phyloP scores from a whole-genome alignment of 1,140 invertebrate genomes.

The Pseudomyrmex flavicornis region DNA sequence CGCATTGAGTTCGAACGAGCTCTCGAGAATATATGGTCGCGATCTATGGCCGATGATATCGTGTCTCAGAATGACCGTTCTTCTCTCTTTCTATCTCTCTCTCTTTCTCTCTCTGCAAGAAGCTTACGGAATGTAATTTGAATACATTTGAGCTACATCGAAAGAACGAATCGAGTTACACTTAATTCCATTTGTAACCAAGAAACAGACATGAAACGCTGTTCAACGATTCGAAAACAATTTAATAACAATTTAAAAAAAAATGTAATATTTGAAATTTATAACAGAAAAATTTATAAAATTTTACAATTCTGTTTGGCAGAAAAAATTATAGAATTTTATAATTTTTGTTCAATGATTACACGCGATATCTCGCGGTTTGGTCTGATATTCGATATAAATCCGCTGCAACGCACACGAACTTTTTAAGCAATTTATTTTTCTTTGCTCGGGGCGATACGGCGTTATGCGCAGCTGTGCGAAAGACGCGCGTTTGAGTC shows the following conservation, averaged over 20 bases:
- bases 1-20: constrained; percentile 38
- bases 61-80: constrained; percentile 16
- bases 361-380: no score
- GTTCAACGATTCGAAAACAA: background rate
- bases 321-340: no score
- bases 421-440: background rate
- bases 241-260: background rate
- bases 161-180: background rate
- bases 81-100: no score
- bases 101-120: no score
- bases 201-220: background rate
- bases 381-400: background rate
- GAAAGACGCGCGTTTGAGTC: constrained; percentile 15
- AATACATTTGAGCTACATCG: background rate
- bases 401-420: background rate
- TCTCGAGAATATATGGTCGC: constrained; percentile 35
- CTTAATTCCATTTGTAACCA: background rate
- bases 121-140: background rate
- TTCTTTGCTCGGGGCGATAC: background rate
- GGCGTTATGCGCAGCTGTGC: background rate
- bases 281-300: no score
- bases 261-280: background rate
- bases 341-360: no score
- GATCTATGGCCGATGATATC: constrained; percentile 9
- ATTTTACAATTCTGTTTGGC: no score